Evolutionary conservation across 2,888 invertebrate genomes (phyloP), one percentile per base, ranked within the genome.

Genomic region (Clostera curtula): DNA sequence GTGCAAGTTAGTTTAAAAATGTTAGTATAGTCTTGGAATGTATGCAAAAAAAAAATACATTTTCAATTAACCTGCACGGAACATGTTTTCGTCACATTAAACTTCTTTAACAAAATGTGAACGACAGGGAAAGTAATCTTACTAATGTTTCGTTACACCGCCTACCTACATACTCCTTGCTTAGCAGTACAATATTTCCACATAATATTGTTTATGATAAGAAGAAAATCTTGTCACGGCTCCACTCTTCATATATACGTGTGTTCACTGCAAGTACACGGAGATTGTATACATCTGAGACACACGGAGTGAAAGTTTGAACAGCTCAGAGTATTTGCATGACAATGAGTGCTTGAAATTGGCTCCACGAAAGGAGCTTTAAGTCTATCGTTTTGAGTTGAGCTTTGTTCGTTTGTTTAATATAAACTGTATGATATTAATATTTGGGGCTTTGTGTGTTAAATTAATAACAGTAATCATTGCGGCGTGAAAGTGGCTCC

Each of bases 151-250:
- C n/a, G n/a, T n/a, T n/a, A n/a, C n/a, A n/a, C n/a, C 27, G 19
- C 22, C 10, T 18, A 16, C 24, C 29, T 28, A 34, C 25, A 25
- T 35, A 14, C 28, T 31, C 43, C 36, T 37, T 37, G 33, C 40
- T 43, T n/a, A n/a, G n/a, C n/a, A n/a, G n/a, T 42, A 49, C 51
- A 49, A 53, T 56, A 54, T 63, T 64, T 58, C 53, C 54, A 56
- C 62, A 66, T 73, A 68, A 74, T 68, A 75, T 70, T 74, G 72
- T 75, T 77, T 76, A 77, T 74, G 76, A 52, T 76, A 76, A 77
- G 76, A 63, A 69, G 76, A 71, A 70, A 76, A 71, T 74, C 76
- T 74, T 79, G 77, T 76, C 71, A 49, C 55, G 58, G 56, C 56
- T 62, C 56, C 58, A 65, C 63, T 58, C 49, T 40, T 43, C 51